Evolutionary conservation across 1,140 invertebrate species (phyloP), one percentile per base, ranked within the genome.

Genomic region (Solenopsis fugax): DNA sequence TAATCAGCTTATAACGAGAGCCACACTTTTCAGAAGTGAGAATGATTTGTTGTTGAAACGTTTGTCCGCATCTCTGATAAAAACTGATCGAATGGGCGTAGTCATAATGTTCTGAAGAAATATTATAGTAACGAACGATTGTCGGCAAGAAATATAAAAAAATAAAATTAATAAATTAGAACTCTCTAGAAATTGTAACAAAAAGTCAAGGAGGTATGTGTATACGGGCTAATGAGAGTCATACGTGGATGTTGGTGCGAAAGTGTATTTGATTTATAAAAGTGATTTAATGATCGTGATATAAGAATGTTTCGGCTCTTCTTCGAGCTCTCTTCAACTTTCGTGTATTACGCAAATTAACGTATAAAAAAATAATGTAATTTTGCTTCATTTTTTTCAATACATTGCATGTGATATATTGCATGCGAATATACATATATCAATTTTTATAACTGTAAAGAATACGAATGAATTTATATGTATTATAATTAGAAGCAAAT

Each of bases 1-100:
- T 91, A 91, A 91, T 91, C 90, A 90, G 89, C 90, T 91, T 91
- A 91, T 86, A 77, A 78, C 84, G 86, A 86, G 16, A 72, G 50
- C 37, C 67, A 54, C 84, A 85, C 52, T 86, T 82, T 72, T 50
- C 81, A 21, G 48, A 41, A 29, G 37, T 50, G 48, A 69, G 78
- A 91, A 91, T 91, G 90, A 90, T 90, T 90, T 90, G 86, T 90
- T 62, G 86, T n/a, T 65, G 86, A 86, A 90, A 82, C 41, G 78
- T 90, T 88, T 89, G 86, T 90, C 65, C 82, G 76, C 88, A 90
- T 89, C 86, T 90, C 69, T 58, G 76, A 89, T 69, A 87, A 88
- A 90, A 88, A 73, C 45, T 48, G 78, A n/a, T 77, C 54, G 54
- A 29, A 34, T 50, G 73, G 18, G 13, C 50, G 41, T 37, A 45